phyloP scores from a whole-genome alignment of 2,113 vertebrate genomes.

The Eulemur macaco region DNA sequence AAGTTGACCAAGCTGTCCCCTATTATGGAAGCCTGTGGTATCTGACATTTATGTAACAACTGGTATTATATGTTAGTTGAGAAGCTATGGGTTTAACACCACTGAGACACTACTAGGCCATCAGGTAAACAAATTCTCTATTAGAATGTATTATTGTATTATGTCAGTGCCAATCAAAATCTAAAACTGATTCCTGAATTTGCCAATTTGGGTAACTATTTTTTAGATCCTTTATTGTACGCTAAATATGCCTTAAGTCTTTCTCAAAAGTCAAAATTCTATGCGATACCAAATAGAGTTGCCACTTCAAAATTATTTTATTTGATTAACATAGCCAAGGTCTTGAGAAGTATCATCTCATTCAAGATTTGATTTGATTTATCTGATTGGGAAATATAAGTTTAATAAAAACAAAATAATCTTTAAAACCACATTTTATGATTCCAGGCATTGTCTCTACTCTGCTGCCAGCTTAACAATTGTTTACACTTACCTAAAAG shows the following conservation, averaged over 20 bases:
- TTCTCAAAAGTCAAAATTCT: conserved; percentile 1
- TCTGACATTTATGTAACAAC: neutral
- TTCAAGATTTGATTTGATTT: neutral
- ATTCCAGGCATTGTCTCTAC: neutral
- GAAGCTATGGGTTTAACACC: neutral
- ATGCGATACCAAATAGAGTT: neutral
- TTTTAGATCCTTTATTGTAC: neutral
- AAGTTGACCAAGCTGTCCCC: neutral
- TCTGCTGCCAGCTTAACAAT: neutral
- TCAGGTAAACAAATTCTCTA: neutral
- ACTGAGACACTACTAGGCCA: neutral
- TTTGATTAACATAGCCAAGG: neutral
- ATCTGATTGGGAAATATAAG: conserved; percentile 20
- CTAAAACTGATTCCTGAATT: neutral
- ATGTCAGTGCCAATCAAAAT: neutral
- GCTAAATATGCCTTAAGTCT: neutral
- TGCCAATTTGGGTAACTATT: neutral
- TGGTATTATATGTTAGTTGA: neutral
- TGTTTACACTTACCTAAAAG: neutral
- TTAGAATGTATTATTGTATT: neutral
- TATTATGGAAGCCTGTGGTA: neutral
- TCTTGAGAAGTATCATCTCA: neutral
- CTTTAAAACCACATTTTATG: neutral
- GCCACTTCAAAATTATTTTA: conserved; percentile 38
- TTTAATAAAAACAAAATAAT: neutral